Evolutionary conservation across 2,888 invertebrate genomes (phyloP).

Genomic region (Arrhopalites spinosus): DNA sequence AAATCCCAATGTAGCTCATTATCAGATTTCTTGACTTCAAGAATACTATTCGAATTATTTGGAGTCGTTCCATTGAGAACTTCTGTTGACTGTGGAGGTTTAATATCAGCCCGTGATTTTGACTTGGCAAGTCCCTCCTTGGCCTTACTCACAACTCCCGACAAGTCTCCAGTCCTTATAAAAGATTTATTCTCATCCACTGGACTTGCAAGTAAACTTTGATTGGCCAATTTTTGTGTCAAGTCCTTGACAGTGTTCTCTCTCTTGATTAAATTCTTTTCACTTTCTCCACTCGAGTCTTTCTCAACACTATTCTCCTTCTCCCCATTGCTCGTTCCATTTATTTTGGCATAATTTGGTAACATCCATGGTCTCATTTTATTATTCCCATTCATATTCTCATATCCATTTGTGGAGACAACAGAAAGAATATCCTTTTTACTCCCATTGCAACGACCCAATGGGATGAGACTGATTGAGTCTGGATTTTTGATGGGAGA

Average conservation of each 20-base stretch:
- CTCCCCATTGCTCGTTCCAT: conserved; percentile 41
- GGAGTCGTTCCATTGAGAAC: conserved; percentile 31
- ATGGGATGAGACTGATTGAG: conserved; percentile 45
- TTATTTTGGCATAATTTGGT: conserved; percentile 45
- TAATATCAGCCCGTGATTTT: conserved; percentile 77
- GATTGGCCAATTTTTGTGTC: conserved; percentile 80
- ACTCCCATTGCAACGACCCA: conserved; percentile 47
- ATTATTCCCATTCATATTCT: conserved; percentile 30
- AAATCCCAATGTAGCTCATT: conserved; percentile 97
- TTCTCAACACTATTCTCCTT: conserved; percentile 46
- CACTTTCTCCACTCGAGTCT: conserved; percentile 57
- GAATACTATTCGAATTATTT: conserved; percentile 38
- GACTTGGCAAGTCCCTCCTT: conserved; percentile 85
- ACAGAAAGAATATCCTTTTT: conserved; percentile 45
- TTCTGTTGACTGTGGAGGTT: conserved; percentile 44
- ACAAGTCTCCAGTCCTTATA: conserved; percentile 53
- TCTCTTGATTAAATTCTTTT: conserved; percentile 70
- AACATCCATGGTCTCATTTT: conserved; percentile 53
- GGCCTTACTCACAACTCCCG: conserved; percentile 86
- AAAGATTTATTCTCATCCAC: conserved; percentile 58
- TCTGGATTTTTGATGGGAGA: conserved; percentile 44
- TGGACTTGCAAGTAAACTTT: conserved; percentile 66
- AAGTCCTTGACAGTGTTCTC: conserved; percentile 88
- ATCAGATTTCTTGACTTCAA: conserved; percentile 70
- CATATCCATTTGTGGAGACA: conserved; percentile 38